phyloP scores from a whole-genome alignment of 2,888 invertebrate species.

The Leptinotarsa juncta region DNA sequence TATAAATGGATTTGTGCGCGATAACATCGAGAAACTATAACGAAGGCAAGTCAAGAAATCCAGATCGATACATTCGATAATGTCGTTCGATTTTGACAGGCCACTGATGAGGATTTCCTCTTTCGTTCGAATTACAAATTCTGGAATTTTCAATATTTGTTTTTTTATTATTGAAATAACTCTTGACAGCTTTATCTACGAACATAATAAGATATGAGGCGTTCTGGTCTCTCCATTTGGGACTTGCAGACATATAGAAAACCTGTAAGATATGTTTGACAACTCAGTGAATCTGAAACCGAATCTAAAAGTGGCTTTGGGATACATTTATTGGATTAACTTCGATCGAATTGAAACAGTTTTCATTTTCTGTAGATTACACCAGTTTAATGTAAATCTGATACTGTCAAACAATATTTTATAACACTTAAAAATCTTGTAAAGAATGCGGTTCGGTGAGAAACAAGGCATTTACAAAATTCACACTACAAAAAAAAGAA shows the following conservation, averaged over 20 bases:
- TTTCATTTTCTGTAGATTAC: too few species aligned
- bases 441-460: too few species aligned
- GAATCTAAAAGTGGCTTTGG: too few species aligned
- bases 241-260: neutral
- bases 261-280: neutral
- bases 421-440: too few species aligned
- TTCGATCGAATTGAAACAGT: too few species aligned
- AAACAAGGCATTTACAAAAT: too few species aligned
- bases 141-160: constrained; percentile 53
- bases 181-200: constrained; percentile 6
- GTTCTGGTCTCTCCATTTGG: neutral
- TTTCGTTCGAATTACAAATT: constrained; percentile 59
- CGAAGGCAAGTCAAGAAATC: constrained; percentile 56
- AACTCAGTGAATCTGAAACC: neutral
- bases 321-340: too few species aligned
- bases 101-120: constrained; percentile 62
- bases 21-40: constrained; percentile 61
- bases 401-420: too few species aligned
- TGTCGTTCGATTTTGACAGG: constrained; percentile 61
- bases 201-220: neutral
- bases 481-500: too few species aligned
- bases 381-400: too few species aligned
- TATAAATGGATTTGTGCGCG: constrained; percentile 64
- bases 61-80: constrained; percentile 61
- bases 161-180: neutral